Base-by-base conservation (phyloP, 2,888 invertebrate genomes). In the Spisula subtruncata region DNA sequence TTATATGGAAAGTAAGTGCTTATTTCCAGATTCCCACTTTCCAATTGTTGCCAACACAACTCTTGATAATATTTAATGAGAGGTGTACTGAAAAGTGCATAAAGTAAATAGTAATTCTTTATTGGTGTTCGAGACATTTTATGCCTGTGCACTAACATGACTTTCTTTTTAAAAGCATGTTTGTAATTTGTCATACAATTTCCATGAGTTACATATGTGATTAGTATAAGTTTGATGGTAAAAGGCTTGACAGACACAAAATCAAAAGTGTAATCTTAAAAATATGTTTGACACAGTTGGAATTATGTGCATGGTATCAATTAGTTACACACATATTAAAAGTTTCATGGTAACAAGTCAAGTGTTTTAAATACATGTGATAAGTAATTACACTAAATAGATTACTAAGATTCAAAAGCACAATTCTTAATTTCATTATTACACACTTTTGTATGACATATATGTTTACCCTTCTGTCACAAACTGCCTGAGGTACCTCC, bases 401-500 rank as follows among this genome's bases (percentile, higher is more conserved):
- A 18, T 54, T 54, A 20, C 20, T 20, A 14, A 54, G 20, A 54
- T 54, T 54, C 20, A 54, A 54, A 20, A 18, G 18, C 54, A 54
- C 18, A 20, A 20, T 2, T 18, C 54, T 18, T 54, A 54, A 54
- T 20, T 54, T 20, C 54, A 54, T 18, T 54, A 20, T 20, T 20
- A 54, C 2, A 20, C 14, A 20, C 14, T 54, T 1, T 20, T 18
- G 14, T 54, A 20, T 54, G 54, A 18, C 54, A 54, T 25, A 25
- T 25, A 66, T 8, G 20, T 60, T 60, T 51, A 83, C 25, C 56
- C 56, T 56, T 83, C 60, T 32, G 56, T 83, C 14, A 83, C 56
- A 29, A 54, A 83, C 83, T 83, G 83, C 6, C 60, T 20, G 16
- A 60, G 25, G 20, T 83, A 83, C 25, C 20, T 60, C 29, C 83